Evolutionary conservation across 2,888 invertebrate species (phyloP).

Genomic region (Oscheius onirici): DNA sequence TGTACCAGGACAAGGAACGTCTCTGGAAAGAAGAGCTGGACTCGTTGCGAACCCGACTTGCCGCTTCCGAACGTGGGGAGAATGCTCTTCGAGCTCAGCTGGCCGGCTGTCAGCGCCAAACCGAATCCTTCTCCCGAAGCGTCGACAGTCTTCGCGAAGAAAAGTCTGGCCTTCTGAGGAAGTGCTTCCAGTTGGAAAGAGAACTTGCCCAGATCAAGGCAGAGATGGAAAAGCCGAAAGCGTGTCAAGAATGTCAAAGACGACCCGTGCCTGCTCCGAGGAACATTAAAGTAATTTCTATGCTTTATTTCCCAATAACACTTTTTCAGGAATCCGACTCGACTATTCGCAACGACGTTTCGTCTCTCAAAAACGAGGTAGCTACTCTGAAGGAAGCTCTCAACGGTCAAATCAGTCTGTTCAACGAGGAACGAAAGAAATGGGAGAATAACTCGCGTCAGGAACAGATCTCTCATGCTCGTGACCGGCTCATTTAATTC

Average conservation of each 20-base stretch:
- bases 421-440: conserved; percentile 27
- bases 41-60: conserved; percentile 43
- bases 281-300: conserved; percentile 30
- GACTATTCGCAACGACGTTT: conserved; percentile 49
- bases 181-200: conserved; percentile 48
- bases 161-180: conserved; percentile 46
- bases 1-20: conserved; percentile 58
- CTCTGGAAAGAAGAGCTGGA: conserved; percentile 56
- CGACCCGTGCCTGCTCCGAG: conserved; percentile 30
- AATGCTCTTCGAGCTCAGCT: conserved; percentile 53
- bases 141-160: conserved; percentile 52
- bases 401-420: conserved; percentile 40
- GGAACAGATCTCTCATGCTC: conserved; percentile 23
- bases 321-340: conserved; percentile 27
- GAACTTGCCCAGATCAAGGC: conserved; percentile 33
- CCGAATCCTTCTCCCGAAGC: conserved; percentile 41
- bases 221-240: conserved; percentile 25
- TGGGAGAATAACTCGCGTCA: conserved; percentile 21
- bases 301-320: no score
- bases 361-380: conserved; percentile 53
- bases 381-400: conserved; percentile 56
- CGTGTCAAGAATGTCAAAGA: conserved; percentile 25
- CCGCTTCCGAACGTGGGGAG: conserved; percentile 57
- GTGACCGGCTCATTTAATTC: conserved; percentile 22
- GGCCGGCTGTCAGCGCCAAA: conserved; percentile 50